Base-by-base conservation (phyloP, 1,140 invertebrate species). In the Drosophila subpulchrella region DNA sequence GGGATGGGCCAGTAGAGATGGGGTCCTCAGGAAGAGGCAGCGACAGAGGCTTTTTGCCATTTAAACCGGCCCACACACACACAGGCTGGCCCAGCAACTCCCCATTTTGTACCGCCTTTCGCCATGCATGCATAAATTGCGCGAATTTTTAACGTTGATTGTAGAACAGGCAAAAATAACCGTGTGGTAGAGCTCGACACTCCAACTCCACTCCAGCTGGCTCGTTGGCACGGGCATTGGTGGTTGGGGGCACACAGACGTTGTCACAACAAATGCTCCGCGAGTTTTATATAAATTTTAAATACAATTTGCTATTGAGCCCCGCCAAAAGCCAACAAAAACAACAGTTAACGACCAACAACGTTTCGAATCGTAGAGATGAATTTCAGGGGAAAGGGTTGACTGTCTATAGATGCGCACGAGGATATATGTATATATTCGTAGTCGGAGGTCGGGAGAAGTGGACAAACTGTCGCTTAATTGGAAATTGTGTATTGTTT, bases 261-360 rank as follows among this genome's bases (percentile, higher is more conserved):
- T 82, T 86, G 82, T 86, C 70, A 83, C 82, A 86, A 78, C 78
- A 86, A 85, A 86, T 75, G 74, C 82, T 63, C 41, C 70, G 65
- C 75, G 79, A 81, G 88, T 88, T 86, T 86, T 86, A 86, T 88
- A 86, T 88, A 86, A 82, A 86, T 88, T 88, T 86, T 86, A 86
- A 86, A 86, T 86, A 86, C 82, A 86, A 88, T 86, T 86, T 88
- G 82, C 75, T 88, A 88, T 88, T 76, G 82, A 88, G 82, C 79
- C 78, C 61, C 58, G 47, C 48, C 36, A 39, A 62, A 39, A 66
- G 44, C 55, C 50, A 48, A 63, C 39, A 80, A 59, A 62, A 72
- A 73, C 58, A 66, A 63, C 71, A 50, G 61, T 46, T 39, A 56
- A 56, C 30, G 47, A 62, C 59, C 46, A 60, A 65, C 24, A 48